Evolutionary conservation across 2,797 vertebrate species (phyloP).

Genomic region (Brachyalestes nurse): DNA sequence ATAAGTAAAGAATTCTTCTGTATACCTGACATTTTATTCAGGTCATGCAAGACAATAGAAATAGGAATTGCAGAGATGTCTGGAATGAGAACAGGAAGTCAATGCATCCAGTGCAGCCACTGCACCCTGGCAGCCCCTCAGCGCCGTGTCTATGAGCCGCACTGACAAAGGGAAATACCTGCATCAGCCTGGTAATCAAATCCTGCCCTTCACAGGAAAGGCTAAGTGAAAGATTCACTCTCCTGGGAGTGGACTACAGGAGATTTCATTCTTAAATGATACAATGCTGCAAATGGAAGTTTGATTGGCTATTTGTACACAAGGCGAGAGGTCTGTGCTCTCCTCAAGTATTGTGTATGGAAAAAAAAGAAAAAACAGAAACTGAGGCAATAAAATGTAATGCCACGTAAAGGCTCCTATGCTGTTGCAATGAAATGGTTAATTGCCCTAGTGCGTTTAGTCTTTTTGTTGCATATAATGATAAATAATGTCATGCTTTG

Average conservation of each 20-base stretch:
- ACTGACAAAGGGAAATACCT: constrained; percentile 74
- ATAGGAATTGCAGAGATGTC: neutral
- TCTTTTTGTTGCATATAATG: too few species aligned
- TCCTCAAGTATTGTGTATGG: constrained; percentile 1
- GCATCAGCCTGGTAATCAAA: constrained; percentile 80
- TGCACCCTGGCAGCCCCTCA: constrained; percentile 73
- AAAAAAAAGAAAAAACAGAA: neutral
- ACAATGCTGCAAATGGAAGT: constrained; percentile 54
- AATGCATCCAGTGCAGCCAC: constrained; percentile 70
- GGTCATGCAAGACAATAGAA: neutral
- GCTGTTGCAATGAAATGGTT: neutral
- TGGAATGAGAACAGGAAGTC: constrained; percentile 20
- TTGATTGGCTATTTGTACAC: constrained; percentile 48
- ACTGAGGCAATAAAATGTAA: constrained; percentile 6
- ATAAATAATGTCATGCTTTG: too few species aligned
- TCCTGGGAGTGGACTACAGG: constrained; percentile 63
- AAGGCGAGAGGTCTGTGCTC: constrained; percentile 17
- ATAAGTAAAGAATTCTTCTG: neutral
- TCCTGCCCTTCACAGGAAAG: constrained; percentile 72
- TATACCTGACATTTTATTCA: neutral
- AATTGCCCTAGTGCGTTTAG: neutral
- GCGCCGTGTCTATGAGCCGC: constrained; percentile 76
- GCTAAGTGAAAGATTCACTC: constrained; percentile 68
- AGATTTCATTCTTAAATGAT: constrained; percentile 54
- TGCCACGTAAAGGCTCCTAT: neutral